These are phyloP conservation scores for Actinia tenebrosa DNA, from an alignment of 64 coral and sea anemone genomes.

Conservation along the genomic window DNA sequence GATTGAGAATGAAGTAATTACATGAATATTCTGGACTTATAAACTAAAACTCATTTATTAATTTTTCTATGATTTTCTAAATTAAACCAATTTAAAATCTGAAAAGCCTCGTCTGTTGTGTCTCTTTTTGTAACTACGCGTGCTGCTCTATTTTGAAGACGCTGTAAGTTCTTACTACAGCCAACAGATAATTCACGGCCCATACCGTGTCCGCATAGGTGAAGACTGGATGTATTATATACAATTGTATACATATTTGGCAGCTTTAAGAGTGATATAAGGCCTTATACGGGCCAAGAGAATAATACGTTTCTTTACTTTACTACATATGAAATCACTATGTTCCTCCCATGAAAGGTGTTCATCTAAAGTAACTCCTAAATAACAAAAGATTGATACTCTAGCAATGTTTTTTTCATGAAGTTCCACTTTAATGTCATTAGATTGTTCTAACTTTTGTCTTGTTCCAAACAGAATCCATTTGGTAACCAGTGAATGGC, in stretches of 20 bases:
- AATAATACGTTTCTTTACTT: slow-evolving; percentile 42
- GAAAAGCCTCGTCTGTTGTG: background rate
- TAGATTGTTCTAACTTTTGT: slow-evolving; percentile 27
- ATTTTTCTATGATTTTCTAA: background rate
- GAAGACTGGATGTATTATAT: slow-evolving; percentile 21
- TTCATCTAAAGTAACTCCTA: slow-evolving; percentile 46
- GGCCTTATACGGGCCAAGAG: slow-evolving; percentile 41
- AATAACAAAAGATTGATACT: slow-evolving; percentile 14
- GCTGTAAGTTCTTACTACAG: slow-evolving; percentile 17
- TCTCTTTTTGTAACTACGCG: background rate
- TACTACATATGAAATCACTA: slow-evolving; percentile 15
- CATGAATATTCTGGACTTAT: no score
- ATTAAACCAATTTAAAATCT: background rate
- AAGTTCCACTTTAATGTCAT: slow-evolving; percentile 7
- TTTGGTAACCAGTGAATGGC: background rate
- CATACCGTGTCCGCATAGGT: slow-evolving; percentile 23
- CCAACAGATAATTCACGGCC: slow-evolving; percentile 1
- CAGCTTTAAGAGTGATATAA: slow-evolving; percentile 42
- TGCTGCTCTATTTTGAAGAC: slow-evolving; percentile 33
- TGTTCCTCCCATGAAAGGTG: slow-evolving; percentile 50
- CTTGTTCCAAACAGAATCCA: slow-evolving; percentile 43
- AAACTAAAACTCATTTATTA: background rate
- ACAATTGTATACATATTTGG: slow-evolving; percentile 39
- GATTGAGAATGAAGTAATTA: no score
- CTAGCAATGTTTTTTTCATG: slow-evolving; percentile 24